Conservation (phyloP, 2,113 vertebrate species). For the Reinhardtius hippoglossoides region DNA sequence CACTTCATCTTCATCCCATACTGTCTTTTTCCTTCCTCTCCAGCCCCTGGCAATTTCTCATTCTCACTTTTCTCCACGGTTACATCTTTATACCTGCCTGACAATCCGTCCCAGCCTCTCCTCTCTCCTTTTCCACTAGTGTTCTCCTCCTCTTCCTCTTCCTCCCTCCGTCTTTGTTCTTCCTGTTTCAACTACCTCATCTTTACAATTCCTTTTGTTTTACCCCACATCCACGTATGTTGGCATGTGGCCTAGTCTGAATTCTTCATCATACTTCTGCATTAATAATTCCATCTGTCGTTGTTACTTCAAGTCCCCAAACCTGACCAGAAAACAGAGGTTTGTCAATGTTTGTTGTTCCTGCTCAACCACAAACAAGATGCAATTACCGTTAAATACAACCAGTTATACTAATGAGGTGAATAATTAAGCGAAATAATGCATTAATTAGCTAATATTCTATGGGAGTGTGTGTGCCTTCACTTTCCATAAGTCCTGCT, state of each 20-base stretch:
- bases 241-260: background rate
- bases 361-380: constrained; percentile 32
- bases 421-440: constrained; percentile 42
- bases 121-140: background rate
- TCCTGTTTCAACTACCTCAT: background rate
- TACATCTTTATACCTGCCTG: constrained; percentile 33
- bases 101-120: constrained; percentile 10
- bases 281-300: background rate
- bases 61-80: constrained; percentile 18
- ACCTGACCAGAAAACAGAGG: background rate
- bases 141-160: background rate
- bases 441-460: constrained; percentile 13
- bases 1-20: constrained; percentile 17
- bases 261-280: background rate
- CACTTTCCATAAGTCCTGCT: background rate
- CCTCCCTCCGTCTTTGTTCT: background rate
- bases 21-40: background rate
- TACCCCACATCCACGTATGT: background rate
- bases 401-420: constrained; percentile 40
- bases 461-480: constrained; percentile 3
- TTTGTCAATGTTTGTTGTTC: background rate
- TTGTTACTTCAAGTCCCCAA: background rate
- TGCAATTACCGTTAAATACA: constrained; percentile 19
- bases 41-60: background rate
- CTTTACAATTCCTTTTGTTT: constrained; percentile 9